Evolutionary conservation across 92 coral and sea anemone species (phyloP).

Genomic region (Actinostola sp.): DNA sequence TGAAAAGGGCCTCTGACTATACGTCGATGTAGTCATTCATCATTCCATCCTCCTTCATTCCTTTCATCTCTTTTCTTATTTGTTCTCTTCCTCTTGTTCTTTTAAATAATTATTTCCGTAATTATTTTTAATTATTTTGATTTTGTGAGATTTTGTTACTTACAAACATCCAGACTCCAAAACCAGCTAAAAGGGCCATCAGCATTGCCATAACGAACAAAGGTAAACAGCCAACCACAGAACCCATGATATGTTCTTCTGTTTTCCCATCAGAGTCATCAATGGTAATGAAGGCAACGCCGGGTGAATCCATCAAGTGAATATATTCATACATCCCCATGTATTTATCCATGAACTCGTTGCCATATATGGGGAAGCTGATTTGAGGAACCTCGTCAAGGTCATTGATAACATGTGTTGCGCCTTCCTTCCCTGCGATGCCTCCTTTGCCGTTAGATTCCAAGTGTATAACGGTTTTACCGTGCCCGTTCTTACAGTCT

Average conservation of each 20-base stretch:
- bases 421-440: conserved; percentile 29
- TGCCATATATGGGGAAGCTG: conserved; percentile 82
- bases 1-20: too few relatives aligned
- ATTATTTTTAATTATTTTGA: not conserved
- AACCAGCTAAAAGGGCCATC: conserved; percentile 68
- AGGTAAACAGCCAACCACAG: conserved; percentile 56
- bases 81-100: too few relatives aligned
- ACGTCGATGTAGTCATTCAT: too few relatives aligned
- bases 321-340: conserved; percentile 58
- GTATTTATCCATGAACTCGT: conserved; percentile 51
- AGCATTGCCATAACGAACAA: conserved; percentile 45
- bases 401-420: conserved; percentile 45
- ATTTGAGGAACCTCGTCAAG: conserved; percentile 68
- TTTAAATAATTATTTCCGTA: not conserved
- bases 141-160: conserved; percentile 6
- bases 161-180: conserved; percentile 78
- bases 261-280: conserved; percentile 34
- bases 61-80: too few relatives aligned
- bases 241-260: conserved; percentile 25
- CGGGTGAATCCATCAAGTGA: conserved; percentile 78
- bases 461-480: conserved; percentile 39
- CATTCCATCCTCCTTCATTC: too few relatives aligned
- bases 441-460: conserved; percentile 44
- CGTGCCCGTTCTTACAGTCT: conserved; percentile 68
- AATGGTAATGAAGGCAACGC: conserved; percentile 77